A percentile compares a stretch with the other conserved stretches of the same genome.
Evolutionary conservation across 2,888 invertebrate species (phyloP).

Genomic region (Thumatha senex): DNA sequence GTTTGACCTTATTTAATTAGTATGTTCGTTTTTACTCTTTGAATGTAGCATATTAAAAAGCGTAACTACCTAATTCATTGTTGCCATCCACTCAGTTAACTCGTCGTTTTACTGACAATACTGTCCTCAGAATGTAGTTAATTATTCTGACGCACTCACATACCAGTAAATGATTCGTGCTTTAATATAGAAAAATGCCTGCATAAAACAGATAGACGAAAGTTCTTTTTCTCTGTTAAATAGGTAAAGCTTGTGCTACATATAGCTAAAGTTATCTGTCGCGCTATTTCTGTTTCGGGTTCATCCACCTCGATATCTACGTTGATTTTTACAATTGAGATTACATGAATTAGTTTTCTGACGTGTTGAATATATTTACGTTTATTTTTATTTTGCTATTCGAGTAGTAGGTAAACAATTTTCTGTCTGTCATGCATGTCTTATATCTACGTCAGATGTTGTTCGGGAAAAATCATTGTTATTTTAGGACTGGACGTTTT

Average conservation of each 20-base stretch:
- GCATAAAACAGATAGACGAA: constrained; percentile 7
- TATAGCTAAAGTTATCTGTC: constrained; percentile 55
- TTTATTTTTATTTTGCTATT: not conserved
- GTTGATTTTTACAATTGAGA: constrained; percentile 58
- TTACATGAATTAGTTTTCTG: constrained; percentile 31
- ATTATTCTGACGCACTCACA: constrained; percentile 2
- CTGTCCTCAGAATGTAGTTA: constrained; percentile 9
- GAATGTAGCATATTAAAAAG: constrained; percentile 78
- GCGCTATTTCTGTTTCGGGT: constrained; percentile 70
- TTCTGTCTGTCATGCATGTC: not conserved
- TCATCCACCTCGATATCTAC: constrained; percentile 65
- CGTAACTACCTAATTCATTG: constrained; percentile 72
- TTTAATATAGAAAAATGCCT: constrained; percentile 4
- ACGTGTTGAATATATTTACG: constrained; percentile 5
- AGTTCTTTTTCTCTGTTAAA: constrained; percentile 28
- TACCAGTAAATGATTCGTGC: not conserved
- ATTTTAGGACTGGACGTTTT: too few species aligned
- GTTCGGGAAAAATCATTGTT: too few species aligned
- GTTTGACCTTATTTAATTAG: constrained; percentile 84
- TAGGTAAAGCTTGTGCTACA: constrained; percentile 44
- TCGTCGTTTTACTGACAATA: constrained; percentile 15
- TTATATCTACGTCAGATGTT: too few species aligned
- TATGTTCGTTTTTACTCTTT: constrained; percentile 81
- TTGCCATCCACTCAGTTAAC: constrained; percentile 65
- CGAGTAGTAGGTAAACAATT: not conserved